Evolutionary conservation across 2,113 vertebrate genomes (phyloP).

Genomic region (Daubentonia madagascariensis): DNA sequence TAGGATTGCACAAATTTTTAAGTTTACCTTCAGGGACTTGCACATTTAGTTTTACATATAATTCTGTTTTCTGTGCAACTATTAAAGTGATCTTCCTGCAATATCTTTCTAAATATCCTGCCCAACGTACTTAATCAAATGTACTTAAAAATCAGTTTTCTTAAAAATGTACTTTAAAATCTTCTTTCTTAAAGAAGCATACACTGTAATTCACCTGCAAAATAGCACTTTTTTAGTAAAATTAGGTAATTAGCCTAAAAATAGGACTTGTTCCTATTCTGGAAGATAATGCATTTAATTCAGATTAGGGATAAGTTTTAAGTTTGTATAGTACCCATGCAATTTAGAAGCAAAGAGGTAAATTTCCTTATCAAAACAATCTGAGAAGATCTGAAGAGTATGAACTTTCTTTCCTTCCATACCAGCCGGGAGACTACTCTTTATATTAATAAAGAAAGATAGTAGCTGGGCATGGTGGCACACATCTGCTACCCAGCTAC

Average conservation of each 20-base stretch:
- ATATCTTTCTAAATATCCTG: background rate
- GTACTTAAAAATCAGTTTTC: background rate
- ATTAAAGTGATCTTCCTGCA: background rate
- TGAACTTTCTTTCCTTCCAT: background rate
- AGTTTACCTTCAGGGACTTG: background rate
- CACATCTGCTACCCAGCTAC: too few relatives aligned
- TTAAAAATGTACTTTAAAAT: background rate
- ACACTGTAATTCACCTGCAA: background rate
- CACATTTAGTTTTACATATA: slow-evolving; percentile 34
- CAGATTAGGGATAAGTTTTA: background rate
- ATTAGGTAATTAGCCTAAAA: background rate
- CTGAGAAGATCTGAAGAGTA: background rate
- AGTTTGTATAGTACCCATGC: background rate
- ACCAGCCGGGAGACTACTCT: background rate
- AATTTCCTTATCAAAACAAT: background rate
- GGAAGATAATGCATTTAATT: background rate
- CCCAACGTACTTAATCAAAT: background rate
- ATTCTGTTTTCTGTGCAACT: slow-evolving; percentile 1
- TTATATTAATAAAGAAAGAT: background rate
- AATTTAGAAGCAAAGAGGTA: background rate
- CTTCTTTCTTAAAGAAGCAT: background rate
- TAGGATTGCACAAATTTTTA: background rate
- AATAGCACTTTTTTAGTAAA: background rate
- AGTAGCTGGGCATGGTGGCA: too few relatives aligned
- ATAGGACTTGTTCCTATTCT: background rate